Evolutionary conservation across 2,888 invertebrate genomes (phyloP), one percentile per base, ranked within the genome.

Genomic region (Athrips mouffetella): DNA sequence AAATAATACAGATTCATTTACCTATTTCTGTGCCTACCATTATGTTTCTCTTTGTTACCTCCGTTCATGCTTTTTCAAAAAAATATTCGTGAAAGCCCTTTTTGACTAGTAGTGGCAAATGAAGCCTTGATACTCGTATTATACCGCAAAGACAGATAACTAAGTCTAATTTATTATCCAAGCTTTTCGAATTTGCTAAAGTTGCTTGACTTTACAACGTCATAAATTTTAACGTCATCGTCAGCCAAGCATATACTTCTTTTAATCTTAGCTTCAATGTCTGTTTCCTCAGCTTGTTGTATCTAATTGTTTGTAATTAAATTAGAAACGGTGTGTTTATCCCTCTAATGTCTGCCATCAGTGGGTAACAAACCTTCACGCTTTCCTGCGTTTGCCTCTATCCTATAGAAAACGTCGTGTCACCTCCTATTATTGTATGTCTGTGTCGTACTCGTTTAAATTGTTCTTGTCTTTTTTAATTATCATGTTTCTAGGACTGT

Each of bases 351-450:
- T 55, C 55, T 52, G 39, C 31, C 54, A 55, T 54, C 47, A 52
- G 47, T 15, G 48, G 37, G 37, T 20, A 30, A 44, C 52, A 42
- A 41, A 48, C 47, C 45, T 47, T 51, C 55, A 63, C 63, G 65
- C 65, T 67, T 60, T 63, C 65, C 53, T 58, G 55, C 50, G 37
- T 54, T n/a, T n/a, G n/a, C 47, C 48, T 41, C 39, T 57, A 53
- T 59, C 51, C 50, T 59, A 50, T 48, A 55, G 58, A 58, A 58
- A 59, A 48, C 48, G 10, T 37, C 15, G 7, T 59, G 59, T 58
- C 55, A 54, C 45, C 48, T n/a, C n/a, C n/a, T n/a, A n/a, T n/a
- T n/a, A n/a, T n/a, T n/a, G n/a, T n/a, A 20, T 31, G 46, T 45
- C 35, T n/a, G 46, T 45, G 41, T 29, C 16, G 20, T 47, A n/a